These are phyloP conservation scores for Nephrocerus scutellatus DNA, from an alignment of 2,888 invertebrate genomes.

Conservation along the genomic window DNA sequence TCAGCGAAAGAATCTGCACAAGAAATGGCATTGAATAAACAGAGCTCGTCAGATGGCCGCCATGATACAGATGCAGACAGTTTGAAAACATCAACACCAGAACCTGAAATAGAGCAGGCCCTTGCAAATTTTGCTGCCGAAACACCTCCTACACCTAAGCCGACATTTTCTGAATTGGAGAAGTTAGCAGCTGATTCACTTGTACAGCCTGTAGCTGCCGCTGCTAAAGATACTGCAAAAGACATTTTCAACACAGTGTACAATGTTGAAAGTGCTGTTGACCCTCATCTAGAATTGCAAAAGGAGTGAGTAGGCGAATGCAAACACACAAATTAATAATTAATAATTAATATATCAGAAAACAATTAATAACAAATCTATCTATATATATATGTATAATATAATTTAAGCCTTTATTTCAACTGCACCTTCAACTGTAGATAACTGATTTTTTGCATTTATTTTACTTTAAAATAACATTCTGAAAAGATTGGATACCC, in stretches of 20 bases:
- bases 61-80: slow-evolving; percentile 40
- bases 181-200: slow-evolving; percentile 25
- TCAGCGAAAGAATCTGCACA: neutral
- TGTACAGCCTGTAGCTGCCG: slow-evolving; percentile 4
- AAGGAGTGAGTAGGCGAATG: slow-evolving; percentile 20
- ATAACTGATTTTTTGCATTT: too few species aligned
- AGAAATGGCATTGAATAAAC: slow-evolving; percentile 22
- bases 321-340: neutral
- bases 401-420: neutral
- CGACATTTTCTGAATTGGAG: slow-evolving; percentile 40
- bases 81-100: slow-evolving; percentile 42
- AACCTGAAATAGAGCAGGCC: slow-evolving; percentile 44
- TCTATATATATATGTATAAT: neutral
- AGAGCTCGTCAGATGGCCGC: slow-evolving; percentile 25
- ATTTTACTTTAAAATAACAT: too few species aligned
- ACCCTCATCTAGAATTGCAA: slow-evolving; percentile 9
- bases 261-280: neutral
- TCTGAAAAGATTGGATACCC: too few species aligned
- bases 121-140: slow-evolving; percentile 35
- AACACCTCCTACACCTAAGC: slow-evolving; percentile 41
- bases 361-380: neutral
- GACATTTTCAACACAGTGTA: too few species aligned
- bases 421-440: slow-evolving; percentile 1
- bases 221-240: slow-evolving; percentile 4
- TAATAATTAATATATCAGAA: neutral